Evolutionary conservation across 2,888 invertebrate species (phyloP), one percentile per base, ranked within the genome.

Genomic region (Lasius fuliginosus): DNA sequence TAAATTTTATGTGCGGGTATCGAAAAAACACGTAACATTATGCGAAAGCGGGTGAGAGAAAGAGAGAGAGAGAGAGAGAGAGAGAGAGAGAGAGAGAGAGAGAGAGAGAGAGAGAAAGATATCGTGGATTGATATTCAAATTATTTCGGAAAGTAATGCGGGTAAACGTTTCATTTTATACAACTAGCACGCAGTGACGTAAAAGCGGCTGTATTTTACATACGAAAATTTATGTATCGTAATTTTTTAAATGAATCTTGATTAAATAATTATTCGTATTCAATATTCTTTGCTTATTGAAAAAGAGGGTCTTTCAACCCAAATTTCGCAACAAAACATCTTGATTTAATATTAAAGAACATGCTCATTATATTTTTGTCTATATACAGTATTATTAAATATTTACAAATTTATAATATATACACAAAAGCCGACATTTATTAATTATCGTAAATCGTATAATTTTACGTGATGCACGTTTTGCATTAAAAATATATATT

Each of bases 71-170:
- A 53, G 8, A 53, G 2, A 53, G n/a, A n/a, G n/a, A n/a, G 49
- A 49, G 49, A 49, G 53, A 53, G 8, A 53, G 3, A 53, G 53
- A 84, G n/a, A n/a, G 71, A 83, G 85, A n/a, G 8, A 53, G 6
- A 49, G 6, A 49, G 6, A 18, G 15, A 46, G 49, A 49, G 49
- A 49, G 53, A 53, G 8, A 53, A 8, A 53, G 53, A 84, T 42
- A 74, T 68, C 33, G 5, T 53, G 64, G 82, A 87, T 89, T 89
- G 86, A 89, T 89, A 89, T 87, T 84, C 86, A 89, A 86, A 89
- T 89, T 86, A 86, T 82, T 74, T 64, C 60, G 49, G 68, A 85
- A 76, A 86, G 77, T 82, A 75, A 89, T 86, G 87, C 89, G 89
- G 87, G 86, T 75, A 42, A 73, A 82, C 46, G 87, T 68, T 77